These are phyloP conservation scores for Maccullochella peelii DNA, from an alignment of 2,113 vertebrate genomes.

Conservation along the genomic window DNA sequence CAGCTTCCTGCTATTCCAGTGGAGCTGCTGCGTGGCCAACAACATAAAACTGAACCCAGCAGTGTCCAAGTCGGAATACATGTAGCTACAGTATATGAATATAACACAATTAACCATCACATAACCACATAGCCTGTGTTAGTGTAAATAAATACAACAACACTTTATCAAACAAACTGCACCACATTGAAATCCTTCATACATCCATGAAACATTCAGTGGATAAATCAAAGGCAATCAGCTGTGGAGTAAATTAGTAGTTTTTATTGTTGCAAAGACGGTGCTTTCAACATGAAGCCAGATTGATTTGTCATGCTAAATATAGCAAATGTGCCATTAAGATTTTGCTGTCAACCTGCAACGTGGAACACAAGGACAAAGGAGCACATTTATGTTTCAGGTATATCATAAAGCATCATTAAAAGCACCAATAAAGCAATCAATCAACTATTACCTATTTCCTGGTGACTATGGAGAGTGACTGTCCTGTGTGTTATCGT, in stretches of 20 bases:
- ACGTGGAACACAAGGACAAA: neutral
- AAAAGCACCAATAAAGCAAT: neutral
- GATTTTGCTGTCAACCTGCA: conserved; percentile 24
- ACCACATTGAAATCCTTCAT: neutral
- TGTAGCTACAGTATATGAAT: neutral
- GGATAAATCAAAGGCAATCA: neutral
- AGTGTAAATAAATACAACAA: neutral
- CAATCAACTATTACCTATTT: neutral
- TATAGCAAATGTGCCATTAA: conserved; percentile 3
- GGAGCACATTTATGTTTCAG: conserved; percentile 24
- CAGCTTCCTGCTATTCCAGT: neutral
- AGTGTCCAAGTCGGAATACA: neutral
- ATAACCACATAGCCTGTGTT: neutral
- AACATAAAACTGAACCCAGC: neutral
- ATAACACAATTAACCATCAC: neutral
- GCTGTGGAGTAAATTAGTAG: neutral
- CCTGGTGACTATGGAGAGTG: neutral
- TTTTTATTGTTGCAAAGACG: conserved; percentile 1
- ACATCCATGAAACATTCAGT: neutral
- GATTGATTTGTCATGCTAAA: conserved; percentile 10
- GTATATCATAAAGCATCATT: conserved; percentile 47
- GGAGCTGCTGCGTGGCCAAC: neutral
- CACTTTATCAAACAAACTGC: neutral
- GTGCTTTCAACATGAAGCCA: neutral
- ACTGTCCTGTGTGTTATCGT: neutral